Evolutionary conservation across 2,888 invertebrate species (phyloP).

Genomic region (Cryptocheilus praepositus): DNA sequence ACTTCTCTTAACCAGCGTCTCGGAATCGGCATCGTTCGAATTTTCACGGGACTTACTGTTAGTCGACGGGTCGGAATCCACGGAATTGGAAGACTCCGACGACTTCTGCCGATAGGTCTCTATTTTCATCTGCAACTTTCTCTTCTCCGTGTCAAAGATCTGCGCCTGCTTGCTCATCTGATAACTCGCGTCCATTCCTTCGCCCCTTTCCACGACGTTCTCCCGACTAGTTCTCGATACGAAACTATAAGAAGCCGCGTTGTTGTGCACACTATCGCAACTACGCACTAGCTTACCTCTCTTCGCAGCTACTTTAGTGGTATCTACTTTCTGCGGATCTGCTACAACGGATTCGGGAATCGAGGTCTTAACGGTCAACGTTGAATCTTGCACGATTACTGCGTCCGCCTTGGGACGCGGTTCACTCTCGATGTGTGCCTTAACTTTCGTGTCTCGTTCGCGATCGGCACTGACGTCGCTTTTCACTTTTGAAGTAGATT

Average conservation of each 20-base stretch:
- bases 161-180: not conserved
- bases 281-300: conserved; percentile 72
- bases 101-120: conserved; percentile 15
- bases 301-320: conserved; percentile 64
- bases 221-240: conserved; percentile 56
- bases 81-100: conserved; percentile 1
- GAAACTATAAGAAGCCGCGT: conserved; percentile 60
- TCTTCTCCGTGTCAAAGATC: conserved; percentile 35
- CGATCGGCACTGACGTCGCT: not conserved
- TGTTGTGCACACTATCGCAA: conserved; percentile 49
- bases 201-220: conserved; percentile 41
- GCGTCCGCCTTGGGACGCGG: conserved; percentile 12
- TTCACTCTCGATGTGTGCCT: not conserved
- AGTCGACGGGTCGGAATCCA: not conserved
- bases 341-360: conserved; percentile 19
- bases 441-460: not conserved
- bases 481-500: conserved; percentile 14
- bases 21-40: not conserved
- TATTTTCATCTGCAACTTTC: conserved; percentile 37
- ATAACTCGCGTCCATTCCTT: conserved; percentile 21
- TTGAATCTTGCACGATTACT: conserved; percentile 19
- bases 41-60: not conserved
- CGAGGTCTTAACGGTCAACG: conserved; percentile 19
- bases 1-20: not conserved
- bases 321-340: conserved; percentile 35